Conservation (phyloP, 2,797 vertebrate genomes). For the Phrynocephalus vlangalii region DNA sequence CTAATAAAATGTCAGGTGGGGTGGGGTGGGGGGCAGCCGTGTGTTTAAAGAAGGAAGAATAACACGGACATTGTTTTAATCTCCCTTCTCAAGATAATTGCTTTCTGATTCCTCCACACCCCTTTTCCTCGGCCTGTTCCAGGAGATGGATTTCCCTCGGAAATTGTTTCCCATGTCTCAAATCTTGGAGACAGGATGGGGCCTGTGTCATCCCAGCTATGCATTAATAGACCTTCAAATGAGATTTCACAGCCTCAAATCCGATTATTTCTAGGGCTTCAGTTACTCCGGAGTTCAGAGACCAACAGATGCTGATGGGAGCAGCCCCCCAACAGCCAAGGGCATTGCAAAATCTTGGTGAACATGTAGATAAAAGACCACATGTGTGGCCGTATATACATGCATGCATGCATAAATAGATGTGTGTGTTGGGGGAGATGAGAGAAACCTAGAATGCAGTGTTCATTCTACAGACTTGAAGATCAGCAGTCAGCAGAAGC, state of each 20-base stretch:
- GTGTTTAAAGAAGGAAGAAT: background rate
- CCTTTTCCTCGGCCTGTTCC: constrained; percentile 48
- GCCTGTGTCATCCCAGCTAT: constrained; percentile 59
- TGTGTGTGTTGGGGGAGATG: background rate
- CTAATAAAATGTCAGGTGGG: background rate
- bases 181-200: constrained; percentile 70
- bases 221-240: constrained; percentile 78
- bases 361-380: background rate
- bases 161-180: constrained; percentile 69
- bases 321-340: background rate
- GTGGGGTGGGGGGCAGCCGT: accelerated
- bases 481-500: background rate
- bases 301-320: constrained; percentile 11
- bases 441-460: background rate
- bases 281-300: constrained; percentile 51
- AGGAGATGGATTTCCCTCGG: constrained; percentile 42
- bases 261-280: constrained; percentile 72
- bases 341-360: background rate
- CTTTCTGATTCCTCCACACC: constrained; percentile 45
- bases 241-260: constrained; percentile 77
- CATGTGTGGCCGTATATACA: background rate
- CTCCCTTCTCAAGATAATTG: constrained; percentile 71
- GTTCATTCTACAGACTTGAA: background rate
- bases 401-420: background rate
- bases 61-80: constrained; percentile 66